Evolutionary conservation across 2,888 invertebrate species (phyloP), one percentile per base, ranked within the genome.

Genomic region (Sialis fuliginosa): DNA sequence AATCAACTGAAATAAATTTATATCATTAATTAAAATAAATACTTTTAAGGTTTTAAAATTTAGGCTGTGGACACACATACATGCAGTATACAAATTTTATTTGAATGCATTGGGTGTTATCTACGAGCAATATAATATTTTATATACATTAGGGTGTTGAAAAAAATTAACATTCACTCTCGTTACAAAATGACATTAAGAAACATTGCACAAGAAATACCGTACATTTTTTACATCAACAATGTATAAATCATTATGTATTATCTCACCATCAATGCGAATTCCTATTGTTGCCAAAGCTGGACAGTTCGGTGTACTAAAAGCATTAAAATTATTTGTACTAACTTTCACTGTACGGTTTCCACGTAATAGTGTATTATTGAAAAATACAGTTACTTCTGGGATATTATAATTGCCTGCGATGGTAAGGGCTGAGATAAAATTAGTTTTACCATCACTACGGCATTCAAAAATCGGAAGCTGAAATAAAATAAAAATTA

Each of bases 381-480:
- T 85, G 61, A 97, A 97, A 62, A 84, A 89, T 8, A 96, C 77
- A 34, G 89, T 81, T 2, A 96, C 96, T 69, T 97, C 97, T 1
- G 93, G 92, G 52, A 97, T 90, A 50, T 78, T 77, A 56, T 83
- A 83, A 53, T 79, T 82, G 2, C 90, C 92, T 6, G 96, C 93
- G 33, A 96, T 78, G 37, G 95, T 77, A 9, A 97, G 66, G 0
- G 96, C 87, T 0, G 87, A 81, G 10, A 93, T 75, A 52, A 97
- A 87, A 62, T 97, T 97, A 55, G 92, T 89, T 51, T 87, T 75
- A 1, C 95, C 97, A 60, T 97, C 97, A 55, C 87, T 92, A 22
- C 95, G 75, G 0, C 86, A 79, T 61, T 96, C 93, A 60, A 92
- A 93, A 53, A 97, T 85, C 3, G 96, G 92, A 53, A 95, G 85